These are phyloP conservation scores for Prietella phreatophila DNA, from an alignment of 2,113 vertebrate genomes.

Conservation along the genomic window DNA sequence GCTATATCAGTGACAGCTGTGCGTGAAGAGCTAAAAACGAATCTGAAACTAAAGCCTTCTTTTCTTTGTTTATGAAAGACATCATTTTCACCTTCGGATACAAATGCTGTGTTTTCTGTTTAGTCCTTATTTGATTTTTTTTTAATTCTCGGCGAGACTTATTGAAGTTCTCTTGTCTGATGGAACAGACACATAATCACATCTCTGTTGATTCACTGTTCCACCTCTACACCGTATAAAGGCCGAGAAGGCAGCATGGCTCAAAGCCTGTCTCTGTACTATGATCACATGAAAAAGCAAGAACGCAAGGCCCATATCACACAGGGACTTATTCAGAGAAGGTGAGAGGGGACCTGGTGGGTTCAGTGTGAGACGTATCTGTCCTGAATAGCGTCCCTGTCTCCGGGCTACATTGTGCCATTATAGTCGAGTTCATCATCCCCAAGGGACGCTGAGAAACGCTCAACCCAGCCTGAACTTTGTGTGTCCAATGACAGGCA, in stretches of 20 bases:
- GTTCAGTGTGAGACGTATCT: neutral
- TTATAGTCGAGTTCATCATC: conserved; percentile 12
- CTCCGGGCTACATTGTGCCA: neutral
- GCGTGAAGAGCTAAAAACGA: neutral
- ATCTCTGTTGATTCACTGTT: conserved; percentile 29
- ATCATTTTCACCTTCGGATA: neutral
- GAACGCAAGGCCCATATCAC: conserved; percentile 12
- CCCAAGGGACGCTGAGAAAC: neutral
- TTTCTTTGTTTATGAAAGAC: neutral
- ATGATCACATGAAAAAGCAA: conserved; percentile 5
- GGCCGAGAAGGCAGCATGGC: neutral
- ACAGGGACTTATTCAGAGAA: conserved; percentile 1
- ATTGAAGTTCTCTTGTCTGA: neutral
- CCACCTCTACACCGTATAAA: neutral
- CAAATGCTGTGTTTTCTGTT: neutral
- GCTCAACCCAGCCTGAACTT: neutral
- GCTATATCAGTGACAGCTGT: neutral
- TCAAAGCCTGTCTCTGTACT: conserved; percentile 13
- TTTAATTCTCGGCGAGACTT: too few relatives aligned
- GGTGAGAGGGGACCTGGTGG: conserved; percentile 13
- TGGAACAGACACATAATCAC: conserved; percentile 25
- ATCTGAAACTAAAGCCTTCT: neutral
- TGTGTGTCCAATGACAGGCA: conserved; percentile 21
- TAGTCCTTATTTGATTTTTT: neutral
- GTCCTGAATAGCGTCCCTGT: conserved; percentile 22